Evolutionary conservation across 2,888 invertebrate genomes (phyloP).

Genomic region (Steinernema hermaphroditum): DNA sequence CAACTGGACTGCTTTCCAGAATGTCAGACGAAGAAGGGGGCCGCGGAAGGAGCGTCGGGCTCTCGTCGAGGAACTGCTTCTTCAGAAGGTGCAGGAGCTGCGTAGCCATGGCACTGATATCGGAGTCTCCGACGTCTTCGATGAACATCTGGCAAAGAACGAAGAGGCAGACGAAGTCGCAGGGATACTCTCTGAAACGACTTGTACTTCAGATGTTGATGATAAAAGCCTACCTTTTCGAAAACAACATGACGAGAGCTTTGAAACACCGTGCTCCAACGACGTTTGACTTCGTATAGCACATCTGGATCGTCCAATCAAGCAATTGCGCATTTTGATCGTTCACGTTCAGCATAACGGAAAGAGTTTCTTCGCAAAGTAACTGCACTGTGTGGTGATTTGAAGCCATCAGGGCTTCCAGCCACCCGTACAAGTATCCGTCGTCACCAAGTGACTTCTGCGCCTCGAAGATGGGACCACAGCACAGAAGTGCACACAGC

Average conservation of each 20-base stretch:
- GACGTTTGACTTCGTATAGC: constrained; percentile 83
- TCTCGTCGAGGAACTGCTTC: constrained; percentile 82
- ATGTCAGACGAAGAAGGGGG: neutral
- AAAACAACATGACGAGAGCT: constrained; percentile 92
- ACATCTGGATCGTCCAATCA: constrained; percentile 97
- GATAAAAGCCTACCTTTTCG: constrained; percentile 71
- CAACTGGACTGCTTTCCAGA: neutral
- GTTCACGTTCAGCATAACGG: constrained; percentile 89
- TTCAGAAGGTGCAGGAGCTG: constrained; percentile 87
- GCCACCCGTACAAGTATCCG: constrained; percentile 86
- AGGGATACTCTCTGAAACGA: constrained; percentile 83
- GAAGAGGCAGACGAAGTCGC: constrained; percentile 82
- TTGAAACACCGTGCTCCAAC: constrained; percentile 95
- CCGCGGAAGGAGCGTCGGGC: constrained; percentile 24
- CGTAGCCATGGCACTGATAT: constrained; percentile 75
- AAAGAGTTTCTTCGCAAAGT: constrained; percentile 88
- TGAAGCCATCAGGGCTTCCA: constrained; percentile 85
- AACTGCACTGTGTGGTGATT: constrained; percentile 78
- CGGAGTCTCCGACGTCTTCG: constrained; percentile 74
- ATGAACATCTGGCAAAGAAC: constrained; percentile 95
- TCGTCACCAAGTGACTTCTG: constrained; percentile 70
- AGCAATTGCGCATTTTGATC: constrained; percentile 86
- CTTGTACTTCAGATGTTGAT: constrained; percentile 1
- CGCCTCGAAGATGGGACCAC: constrained; percentile 89
- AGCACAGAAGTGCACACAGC: constrained; percentile 91